Conservation (phyloP, 1,140 invertebrate species). For the Aphaenogaster ashmeadi region DNA sequence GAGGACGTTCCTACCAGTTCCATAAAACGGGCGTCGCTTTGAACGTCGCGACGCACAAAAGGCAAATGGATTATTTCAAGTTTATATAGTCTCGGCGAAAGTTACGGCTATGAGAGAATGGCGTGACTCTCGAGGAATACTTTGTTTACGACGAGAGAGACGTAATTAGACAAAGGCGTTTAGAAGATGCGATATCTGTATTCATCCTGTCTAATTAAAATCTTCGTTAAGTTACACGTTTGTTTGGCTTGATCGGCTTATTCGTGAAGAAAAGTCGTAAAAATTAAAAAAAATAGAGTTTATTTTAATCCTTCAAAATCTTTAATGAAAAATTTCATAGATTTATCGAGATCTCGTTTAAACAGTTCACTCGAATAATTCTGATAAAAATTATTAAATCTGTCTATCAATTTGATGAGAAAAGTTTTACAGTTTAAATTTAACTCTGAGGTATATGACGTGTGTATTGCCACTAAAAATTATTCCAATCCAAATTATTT, state of each 20-base stretch:
- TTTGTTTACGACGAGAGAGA: slow-evolving; percentile 25
- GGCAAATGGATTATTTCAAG: slow-evolving; percentile 57
- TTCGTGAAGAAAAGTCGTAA: neutral
- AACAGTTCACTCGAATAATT: neutral
- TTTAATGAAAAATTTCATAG: neutral
- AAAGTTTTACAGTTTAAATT: neutral
- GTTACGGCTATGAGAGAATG: slow-evolving; percentile 18
- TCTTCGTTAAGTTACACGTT: neutral
- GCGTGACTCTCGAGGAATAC: slow-evolving; percentile 28
- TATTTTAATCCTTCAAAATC: neutral
- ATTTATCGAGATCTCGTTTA: neutral
- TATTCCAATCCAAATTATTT: neutral
- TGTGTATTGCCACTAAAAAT: neutral
- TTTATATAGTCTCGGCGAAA: slow-evolving; percentile 38
- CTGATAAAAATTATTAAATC: neutral
- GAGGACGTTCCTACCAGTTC: slow-evolving; percentile 36
- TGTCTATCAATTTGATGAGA: neutral
- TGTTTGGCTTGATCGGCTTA: neutral
- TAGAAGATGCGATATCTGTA: slow-evolving; percentile 10
- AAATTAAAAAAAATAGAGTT: neutral
- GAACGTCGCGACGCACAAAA: slow-evolving; percentile 30
- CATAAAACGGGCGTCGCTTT: slow-evolving; percentile 43
- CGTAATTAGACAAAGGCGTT: slow-evolving; percentile 19
- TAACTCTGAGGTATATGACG: neutral
- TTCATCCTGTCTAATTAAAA: slow-evolving; percentile 32